Base-by-base conservation (phyloP, 1,140 invertebrate species). In the Zaprionus nigranus region DNA sequence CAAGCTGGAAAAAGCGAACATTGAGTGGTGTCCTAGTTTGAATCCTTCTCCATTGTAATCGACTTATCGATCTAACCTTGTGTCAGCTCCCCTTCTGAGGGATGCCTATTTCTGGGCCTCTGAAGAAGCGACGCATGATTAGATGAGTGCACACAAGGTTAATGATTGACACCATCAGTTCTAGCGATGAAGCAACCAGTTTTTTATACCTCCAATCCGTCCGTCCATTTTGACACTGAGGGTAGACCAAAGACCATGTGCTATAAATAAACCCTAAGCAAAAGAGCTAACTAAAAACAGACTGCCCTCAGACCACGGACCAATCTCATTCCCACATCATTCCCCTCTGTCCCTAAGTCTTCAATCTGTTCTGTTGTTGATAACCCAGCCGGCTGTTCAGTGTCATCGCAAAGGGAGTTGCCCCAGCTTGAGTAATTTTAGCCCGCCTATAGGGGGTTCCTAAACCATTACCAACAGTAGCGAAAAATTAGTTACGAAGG, bases 131-230 rank as follows among this genome's bases (percentile, higher is more conserved):
- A 68, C 57, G 71, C 71, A 69, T 74, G 65, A 28, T 74, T 75
- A 58, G 72, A 24, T 75, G 67, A 75, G 46, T 75, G 72, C 66
- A 46, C 72, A 75, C 72, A 75, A 75, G 72, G 72, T 75, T 70
- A 70, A 58, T 51, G 59, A 61, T 68, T 69, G 20, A 13, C 66
- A 49, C 65, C 64, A 61, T 68, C 36, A 67, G 68, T 61, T 54
- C 17, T 2, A 5, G n/a, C 40, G 38, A 40, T 40, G 13, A 40
- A 15, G 38, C 38, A 40, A 40, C 38, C 38, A 40, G 38, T 49
- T 49, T 49, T 49, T 22, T 51, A 51, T 51, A 51, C 20, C 46
- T 51, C 20, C 46, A 3, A 22, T 43, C 6, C 20, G 9, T 22
- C 46, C 46, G 17, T 49, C 15, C 20, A n/a, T n/a, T n/a, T n/a